phyloP scores from a whole-genome alignment of 2,113 vertebrate genomes.

The Pelodiscus sinensis region DNA sequence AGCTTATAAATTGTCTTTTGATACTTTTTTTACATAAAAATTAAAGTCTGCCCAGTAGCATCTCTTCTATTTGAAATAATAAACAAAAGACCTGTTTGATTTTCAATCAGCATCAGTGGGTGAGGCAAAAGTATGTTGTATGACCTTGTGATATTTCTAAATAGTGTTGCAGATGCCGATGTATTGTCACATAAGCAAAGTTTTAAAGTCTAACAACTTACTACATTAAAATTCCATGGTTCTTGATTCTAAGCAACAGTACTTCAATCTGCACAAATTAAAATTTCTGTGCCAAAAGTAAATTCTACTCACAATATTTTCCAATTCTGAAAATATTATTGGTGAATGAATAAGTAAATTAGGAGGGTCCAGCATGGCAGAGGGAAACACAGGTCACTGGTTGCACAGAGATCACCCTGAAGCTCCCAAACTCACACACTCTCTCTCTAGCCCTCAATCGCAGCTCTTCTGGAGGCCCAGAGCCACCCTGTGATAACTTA shows the following conservation, averaged over 20 bases:
- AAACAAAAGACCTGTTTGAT: not conserved
- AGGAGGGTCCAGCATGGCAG: no score
- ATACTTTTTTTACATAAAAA: not conserved
- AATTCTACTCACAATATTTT: no score
- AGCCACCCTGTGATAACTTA: no score
- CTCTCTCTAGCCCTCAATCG: no score
- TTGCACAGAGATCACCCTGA: no score
- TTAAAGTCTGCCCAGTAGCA: not conserved
- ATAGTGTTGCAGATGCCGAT: not conserved
- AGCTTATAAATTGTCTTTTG: not conserved
- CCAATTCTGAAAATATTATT: no score
- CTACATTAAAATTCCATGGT: conserved; percentile 4
- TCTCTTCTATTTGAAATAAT: not conserved
- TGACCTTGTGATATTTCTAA: not conserved
- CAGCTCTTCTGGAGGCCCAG: no score
- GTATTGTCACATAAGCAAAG: not conserved
- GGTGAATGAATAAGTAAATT: no score
- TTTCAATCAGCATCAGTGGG: not conserved
- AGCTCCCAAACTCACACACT: no score
- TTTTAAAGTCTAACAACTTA: not conserved
- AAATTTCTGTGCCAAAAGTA: no score
- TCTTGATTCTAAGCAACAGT: not conserved
- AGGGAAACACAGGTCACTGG: no score
- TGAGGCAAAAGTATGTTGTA: not conserved
- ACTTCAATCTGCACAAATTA: no score